Percentiles rank a stretch among this genome's conserved stretches.
These are phyloP conservation scores for Lutraria rhynchaena DNA, from an alignment of 1,140 invertebrate species.

Conservation along the genomic window DNA sequence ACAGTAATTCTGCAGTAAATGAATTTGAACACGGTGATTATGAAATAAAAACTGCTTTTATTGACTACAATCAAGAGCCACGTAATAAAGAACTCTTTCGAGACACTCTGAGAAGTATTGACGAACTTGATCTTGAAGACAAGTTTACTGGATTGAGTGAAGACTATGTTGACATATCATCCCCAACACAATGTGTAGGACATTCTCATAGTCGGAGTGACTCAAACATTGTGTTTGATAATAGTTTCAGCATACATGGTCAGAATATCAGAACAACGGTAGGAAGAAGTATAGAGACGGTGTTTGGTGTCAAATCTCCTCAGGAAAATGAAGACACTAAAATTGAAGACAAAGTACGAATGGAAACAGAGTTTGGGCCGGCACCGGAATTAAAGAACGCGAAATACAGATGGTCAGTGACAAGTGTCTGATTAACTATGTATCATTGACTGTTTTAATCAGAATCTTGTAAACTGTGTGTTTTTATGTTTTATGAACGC, in stretches of 20 bases:
- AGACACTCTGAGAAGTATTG: slow-evolving; percentile 3
- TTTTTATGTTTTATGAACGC: too few relatives aligned
- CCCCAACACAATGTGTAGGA: background rate
- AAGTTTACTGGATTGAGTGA: background rate
- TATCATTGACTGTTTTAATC: too few relatives aligned
- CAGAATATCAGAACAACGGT: slow-evolving; percentile 15
- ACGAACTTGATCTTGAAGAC: slow-evolving; percentile 22
- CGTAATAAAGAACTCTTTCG: slow-evolving; percentile 53
- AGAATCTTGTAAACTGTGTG: too few relatives aligned
- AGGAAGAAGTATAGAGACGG: slow-evolving; percentile 22
- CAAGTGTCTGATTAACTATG: slow-evolving; percentile 35
- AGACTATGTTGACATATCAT: background rate
- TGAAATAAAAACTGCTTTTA: slow-evolving; percentile 42
- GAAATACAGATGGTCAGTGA: slow-evolving; percentile 49
- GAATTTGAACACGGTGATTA: background rate
- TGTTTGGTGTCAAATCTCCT: slow-evolving; percentile 23
- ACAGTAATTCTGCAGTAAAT: background rate
- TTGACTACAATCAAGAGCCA: slow-evolving; percentile 53
- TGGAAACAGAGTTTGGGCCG: slow-evolving; percentile 4
- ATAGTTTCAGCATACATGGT: background rate
- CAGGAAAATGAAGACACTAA: background rate
- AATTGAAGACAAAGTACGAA: background rate
- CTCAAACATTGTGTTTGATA: background rate
- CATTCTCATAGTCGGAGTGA: background rate
- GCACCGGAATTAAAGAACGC: background rate